These are phyloP conservation scores for Ascaphus truei DNA, from an alignment of 2,113 vertebrate genomes.

Conservation along the genomic window DNA sequence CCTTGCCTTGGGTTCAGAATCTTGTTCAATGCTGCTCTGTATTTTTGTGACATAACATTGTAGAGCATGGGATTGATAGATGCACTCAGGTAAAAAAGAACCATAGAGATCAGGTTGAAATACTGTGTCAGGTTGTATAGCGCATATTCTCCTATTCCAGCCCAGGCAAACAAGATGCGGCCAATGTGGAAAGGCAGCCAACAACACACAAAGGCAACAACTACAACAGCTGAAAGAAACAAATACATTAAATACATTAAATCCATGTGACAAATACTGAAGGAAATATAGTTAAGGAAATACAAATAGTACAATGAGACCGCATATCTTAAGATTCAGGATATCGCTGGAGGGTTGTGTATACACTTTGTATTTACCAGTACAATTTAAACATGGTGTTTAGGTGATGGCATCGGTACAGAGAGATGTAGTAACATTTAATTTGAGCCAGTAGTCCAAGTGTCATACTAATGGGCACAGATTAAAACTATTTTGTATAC, in stretches of 20 bases:
- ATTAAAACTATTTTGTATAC: no score
- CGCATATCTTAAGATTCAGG: no score
- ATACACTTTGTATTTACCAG: no score
- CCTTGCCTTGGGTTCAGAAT: not conserved
- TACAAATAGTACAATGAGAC: no score
- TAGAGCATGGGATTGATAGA: constrained; percentile 40
- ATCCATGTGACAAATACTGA: no score
- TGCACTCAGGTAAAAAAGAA: constrained; percentile 39
- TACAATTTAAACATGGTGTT: no score
- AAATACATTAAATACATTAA: not conserved
- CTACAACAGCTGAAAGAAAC: constrained; percentile 5
- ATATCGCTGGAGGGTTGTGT: no score
- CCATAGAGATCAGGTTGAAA: constrained; percentile 38
- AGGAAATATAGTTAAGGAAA: no score
- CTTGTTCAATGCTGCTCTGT: constrained; percentile 9
- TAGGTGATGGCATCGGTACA: no score
- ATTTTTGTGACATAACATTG: constrained; percentile 30
- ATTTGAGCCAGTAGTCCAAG: no score
- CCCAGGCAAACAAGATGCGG: constrained; percentile 36
- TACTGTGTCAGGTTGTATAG: constrained; percentile 32
- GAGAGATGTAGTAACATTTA: no score
- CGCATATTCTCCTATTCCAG: not conserved
- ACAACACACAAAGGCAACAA: constrained; percentile 35
- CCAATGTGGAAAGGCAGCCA: constrained; percentile 39
- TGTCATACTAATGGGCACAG: no score